Evolutionary conservation across 2,888 invertebrate genomes (phyloP).

Genomic region (Piscicola geometra): DNA sequence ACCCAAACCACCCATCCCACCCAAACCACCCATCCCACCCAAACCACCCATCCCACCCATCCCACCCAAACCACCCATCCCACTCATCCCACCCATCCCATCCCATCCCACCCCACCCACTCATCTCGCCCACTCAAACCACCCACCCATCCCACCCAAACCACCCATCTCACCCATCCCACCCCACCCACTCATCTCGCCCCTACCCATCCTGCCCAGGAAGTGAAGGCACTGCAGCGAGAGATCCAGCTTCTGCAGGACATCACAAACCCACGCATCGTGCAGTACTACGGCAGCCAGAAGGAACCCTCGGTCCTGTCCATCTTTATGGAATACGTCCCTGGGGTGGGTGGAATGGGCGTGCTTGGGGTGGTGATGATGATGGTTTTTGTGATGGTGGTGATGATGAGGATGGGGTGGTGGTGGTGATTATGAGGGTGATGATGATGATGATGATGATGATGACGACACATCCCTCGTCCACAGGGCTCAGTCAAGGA

Average conservation of each 20-base stretch:
- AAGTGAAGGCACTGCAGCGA: slow-evolving; percentile 55
- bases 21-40: background rate
- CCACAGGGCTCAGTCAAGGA: slow-evolving; percentile 58
- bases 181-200: too few species aligned
- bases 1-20: too few species aligned
- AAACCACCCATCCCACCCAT: background rate
- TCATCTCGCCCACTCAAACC: too few species aligned
- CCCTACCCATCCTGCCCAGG: too few species aligned
- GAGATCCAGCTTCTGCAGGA: slow-evolving; percentile 56
- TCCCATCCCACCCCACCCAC: too few species aligned
- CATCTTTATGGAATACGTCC: slow-evolving; percentile 60
- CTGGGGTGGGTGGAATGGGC: slow-evolving; percentile 51
- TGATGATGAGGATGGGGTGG: background rate
- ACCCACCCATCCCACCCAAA: too few species aligned
- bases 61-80: background rate
- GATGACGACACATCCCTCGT: background rate
- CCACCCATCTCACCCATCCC: too few species aligned
- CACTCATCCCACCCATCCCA: too few species aligned
- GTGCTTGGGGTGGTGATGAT: background rate
- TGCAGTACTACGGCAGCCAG: slow-evolving; percentile 56
- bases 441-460: background rate
- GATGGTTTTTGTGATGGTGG: background rate
- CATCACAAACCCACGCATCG: slow-evolving; percentile 56
- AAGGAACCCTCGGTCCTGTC: slow-evolving; percentile 51
- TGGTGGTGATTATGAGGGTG: background rate